Evolutionary conservation across 2,888 invertebrate species (phyloP).

Genomic region (Philaethria dido): DNA sequence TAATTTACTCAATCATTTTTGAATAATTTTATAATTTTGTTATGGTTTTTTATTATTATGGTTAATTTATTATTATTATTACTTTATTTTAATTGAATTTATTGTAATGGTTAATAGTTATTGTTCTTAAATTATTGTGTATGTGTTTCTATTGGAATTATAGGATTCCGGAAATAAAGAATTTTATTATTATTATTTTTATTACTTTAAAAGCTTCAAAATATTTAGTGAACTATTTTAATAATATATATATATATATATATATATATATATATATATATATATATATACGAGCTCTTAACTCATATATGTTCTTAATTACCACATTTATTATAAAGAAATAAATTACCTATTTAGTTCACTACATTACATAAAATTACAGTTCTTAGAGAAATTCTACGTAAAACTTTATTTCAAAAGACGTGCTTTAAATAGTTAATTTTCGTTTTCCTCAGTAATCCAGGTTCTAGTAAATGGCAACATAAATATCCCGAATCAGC

Average conservation of each 20-base stretch:
- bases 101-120: too few species aligned
- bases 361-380: constrained; percentile 30
- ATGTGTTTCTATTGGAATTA: too few species aligned
- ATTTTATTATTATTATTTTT: too few species aligned
- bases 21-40: too few species aligned
- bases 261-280: too few species aligned
- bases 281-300: background rate
- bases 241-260: background rate
- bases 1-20: background rate
- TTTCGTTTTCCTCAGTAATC: constrained; percentile 40
- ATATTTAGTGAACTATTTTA: background rate
- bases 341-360: constrained; percentile 20
- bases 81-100: too few species aligned
- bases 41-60: too few species aligned
- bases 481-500: constrained; percentile 42
- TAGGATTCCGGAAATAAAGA: too few species aligned
- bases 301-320: background rate
- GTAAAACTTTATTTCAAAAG: constrained; percentile 38
- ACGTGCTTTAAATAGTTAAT: constrained; percentile 42
- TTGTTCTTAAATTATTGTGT: too few species aligned
- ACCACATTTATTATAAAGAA: background rate
- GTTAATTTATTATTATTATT: too few species aligned
- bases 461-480: constrained; percentile 43
- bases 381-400: constrained; percentile 26
- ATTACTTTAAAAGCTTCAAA: too few species aligned